Conservation (phyloP, 1,140 invertebrate genomes). For the Ooceraea biroi region DNA sequence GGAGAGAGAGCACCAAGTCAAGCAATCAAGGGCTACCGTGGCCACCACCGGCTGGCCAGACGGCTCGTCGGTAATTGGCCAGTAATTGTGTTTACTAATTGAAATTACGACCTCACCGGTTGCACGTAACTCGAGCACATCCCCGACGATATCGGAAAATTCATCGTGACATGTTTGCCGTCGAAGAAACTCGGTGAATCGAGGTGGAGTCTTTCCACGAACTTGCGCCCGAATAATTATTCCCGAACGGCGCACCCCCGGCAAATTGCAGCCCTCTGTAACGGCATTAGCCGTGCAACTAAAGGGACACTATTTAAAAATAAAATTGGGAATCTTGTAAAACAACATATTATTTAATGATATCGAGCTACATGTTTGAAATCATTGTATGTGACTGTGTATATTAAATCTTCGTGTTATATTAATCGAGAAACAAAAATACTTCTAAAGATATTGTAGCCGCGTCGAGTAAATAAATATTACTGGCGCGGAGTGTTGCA, state of each 20-base stretch:
- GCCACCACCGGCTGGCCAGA: slow-evolving; percentile 58
- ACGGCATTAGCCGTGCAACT: neutral
- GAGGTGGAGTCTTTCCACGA: neutral
- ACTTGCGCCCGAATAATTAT: slow-evolving; percentile 1
- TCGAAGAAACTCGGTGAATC: slow-evolving; percentile 26
- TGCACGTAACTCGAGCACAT: slow-evolving; percentile 54
- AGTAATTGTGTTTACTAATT: slow-evolving; percentile 81
- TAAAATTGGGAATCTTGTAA: no score
- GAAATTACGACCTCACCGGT: slow-evolving; percentile 75
- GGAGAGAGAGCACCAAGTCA: slow-evolving; percentile 29
- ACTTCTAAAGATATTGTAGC: neutral
- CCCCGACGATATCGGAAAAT: slow-evolving; percentile 48
- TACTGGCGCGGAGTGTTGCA: neutral
- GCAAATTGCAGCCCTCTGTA: neutral
- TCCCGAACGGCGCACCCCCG: neutral
- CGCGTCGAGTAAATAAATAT: slow-evolving; percentile 2
- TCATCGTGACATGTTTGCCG: slow-evolving; percentile 20
- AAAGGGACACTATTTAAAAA: neutral
- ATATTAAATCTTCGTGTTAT: no score
- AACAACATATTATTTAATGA: no score
- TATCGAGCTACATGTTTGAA: neutral
- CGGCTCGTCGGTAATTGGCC: slow-evolving; percentile 73
- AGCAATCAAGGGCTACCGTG: slow-evolving; percentile 50
- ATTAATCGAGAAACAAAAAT: neutral
- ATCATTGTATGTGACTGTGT: no score